Evolutionary conservation across 2,888 invertebrate genomes (phyloP), one percentile per base, ranked within the genome.

Genomic region (Drosophila tripunctata): DNA sequence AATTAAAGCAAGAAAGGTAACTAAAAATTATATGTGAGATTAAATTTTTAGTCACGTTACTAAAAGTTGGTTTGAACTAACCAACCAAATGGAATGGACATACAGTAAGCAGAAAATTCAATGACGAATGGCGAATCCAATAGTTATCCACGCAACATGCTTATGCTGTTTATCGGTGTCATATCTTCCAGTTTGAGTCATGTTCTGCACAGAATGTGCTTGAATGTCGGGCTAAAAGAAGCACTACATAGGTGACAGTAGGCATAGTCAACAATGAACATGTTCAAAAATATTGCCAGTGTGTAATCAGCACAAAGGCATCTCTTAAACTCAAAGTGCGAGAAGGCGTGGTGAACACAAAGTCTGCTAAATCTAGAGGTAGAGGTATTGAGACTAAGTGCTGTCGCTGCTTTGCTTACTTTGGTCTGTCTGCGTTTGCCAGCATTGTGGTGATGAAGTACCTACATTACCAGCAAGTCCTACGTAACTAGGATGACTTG

Each of bases 251-350:
- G 44, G 31, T 22, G 61, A 35, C 52, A 44, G n/a, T n/a, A n/a
- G 41, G 58, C 14, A 50, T 22, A 45, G 30, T 24, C 47, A 60
- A 75, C 70, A 72, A 72, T 67, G 41, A 62, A 67, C 43, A 55
- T 50, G 61, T 62, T 56, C 31, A 63, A 71, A 84, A 74, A 67
- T 75, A 81, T 84, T 67, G 73, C 75, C 69, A 55, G 47, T 61
- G 41, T 62, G 57, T 64, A 87, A 88, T 88, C 85, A 73, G 63
- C 43, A 45, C 44, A 63, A 69, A 68, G 31, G 54, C 58, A 86
- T 85, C 87, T 70, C 63, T 50, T 48, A 68, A 71, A 73, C 63
- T 50, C 48, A 68, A 71, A 73, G 52, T 65, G 67, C 63, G 57
- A 68, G 54, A 64, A 82, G 78, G 64, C 44, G 63, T 54, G 35